These are phyloP conservation scores for Drepana arcuata DNA, from an alignment of 1,140 invertebrate genomes.

Conservation along the genomic window DNA sequence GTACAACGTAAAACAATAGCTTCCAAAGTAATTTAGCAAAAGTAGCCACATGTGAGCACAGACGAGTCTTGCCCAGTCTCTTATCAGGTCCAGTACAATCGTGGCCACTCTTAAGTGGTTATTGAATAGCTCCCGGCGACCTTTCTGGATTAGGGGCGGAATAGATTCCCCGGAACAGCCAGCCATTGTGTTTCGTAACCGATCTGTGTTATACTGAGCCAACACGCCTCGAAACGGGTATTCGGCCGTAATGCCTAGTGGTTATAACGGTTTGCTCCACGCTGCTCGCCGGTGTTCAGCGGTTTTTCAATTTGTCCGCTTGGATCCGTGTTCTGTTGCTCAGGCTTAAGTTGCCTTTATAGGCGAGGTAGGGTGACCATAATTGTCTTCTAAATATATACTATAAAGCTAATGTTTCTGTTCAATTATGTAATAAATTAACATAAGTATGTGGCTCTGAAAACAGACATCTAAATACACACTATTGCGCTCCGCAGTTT, in stretches of 20 bases:
- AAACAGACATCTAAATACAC: too few relatives aligned
- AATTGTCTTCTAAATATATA: too few relatives aligned
- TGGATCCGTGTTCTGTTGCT: too few relatives aligned
- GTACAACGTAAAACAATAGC: too few relatives aligned
- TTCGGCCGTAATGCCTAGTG: constrained; percentile 12
- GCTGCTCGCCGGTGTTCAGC: constrained; percentile 8
- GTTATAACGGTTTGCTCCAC: constrained; percentile 12
- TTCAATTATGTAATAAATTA: too few relatives aligned
- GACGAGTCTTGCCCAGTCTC: constrained; percentile 13
- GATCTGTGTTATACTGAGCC: constrained; percentile 28
- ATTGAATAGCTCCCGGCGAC: constrained; percentile 38
- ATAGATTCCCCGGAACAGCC: constrained; percentile 27
- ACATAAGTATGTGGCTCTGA: too few relatives aligned
- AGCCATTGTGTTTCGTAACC: constrained; percentile 36
- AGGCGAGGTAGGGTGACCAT: too few relatives aligned
- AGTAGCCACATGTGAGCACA: constrained; percentile 14
- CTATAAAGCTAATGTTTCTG: too few relatives aligned
- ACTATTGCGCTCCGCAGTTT: too few relatives aligned
- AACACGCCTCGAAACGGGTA: constrained; percentile 6
- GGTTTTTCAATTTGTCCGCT: constrained; percentile 26
- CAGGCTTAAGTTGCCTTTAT: too few relatives aligned
- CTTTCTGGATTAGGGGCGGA: constrained; percentile 42
- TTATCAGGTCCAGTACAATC: constrained; percentile 40
- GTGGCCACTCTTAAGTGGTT: constrained; percentile 40
- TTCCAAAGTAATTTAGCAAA: too few relatives aligned